Evolutionary conservation across 2,888 invertebrate genomes (phyloP).

Genomic region (Nycteola revayana): DNA sequence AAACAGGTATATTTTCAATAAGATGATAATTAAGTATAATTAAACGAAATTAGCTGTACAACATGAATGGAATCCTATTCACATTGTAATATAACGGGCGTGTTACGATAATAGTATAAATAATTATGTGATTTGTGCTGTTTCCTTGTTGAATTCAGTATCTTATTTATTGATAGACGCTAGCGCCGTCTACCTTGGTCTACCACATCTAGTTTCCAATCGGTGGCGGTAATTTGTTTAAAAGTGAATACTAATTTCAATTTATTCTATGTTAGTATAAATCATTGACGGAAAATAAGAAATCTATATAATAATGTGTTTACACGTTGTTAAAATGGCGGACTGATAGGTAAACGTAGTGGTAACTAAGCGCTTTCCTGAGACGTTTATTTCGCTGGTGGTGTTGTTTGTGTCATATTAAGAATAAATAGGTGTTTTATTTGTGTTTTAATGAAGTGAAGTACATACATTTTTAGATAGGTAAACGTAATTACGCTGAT

Average conservation of each 20-base stretch:
- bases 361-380: no score
- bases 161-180: conserved; percentile 49
- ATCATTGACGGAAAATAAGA: neutral
- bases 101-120: conserved; percentile 11
- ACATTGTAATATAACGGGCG: conserved; percentile 4
- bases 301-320: conserved; percentile 10
- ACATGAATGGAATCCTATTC: conserved; percentile 1
- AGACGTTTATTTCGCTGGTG: no score
- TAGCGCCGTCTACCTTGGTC: conserved; percentile 62
- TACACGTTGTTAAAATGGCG: conserved; percentile 37
- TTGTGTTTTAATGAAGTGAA: no score
- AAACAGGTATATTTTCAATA: conserved; percentile 27
- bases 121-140: conserved; percentile 21
- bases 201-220: conserved; percentile 40
- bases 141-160: conserved; percentile 21
- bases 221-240: conserved; percentile 58
- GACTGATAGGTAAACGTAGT: conserved; percentile 9
- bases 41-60: conserved; percentile 2
- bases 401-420: no score
- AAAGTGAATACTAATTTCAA: conserved; percentile 11
- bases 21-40: neutral
- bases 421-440: no score
- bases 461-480: no score
- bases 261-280: conserved; percentile 2
- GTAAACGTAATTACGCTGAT: no score